Evolutionary conservation across 2,113 vertebrate species (phyloP).

Genomic region (Tychaedon coryphoeus): DNA sequence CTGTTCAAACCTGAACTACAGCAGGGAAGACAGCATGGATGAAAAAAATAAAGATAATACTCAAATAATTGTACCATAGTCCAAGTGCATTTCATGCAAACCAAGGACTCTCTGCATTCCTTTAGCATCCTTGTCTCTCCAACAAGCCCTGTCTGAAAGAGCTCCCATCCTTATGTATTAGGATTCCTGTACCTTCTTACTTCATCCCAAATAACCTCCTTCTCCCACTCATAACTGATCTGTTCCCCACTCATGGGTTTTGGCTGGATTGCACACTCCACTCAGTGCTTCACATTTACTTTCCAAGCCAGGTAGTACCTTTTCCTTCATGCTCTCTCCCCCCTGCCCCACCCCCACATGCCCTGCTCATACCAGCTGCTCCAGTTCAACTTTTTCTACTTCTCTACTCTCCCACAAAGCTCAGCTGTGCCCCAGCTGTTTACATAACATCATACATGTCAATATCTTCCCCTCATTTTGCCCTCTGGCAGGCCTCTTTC

Average conservation of each 20-base stretch:
- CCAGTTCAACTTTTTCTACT: not conserved
- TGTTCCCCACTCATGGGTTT: fast-evolving
- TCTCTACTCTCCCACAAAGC: not conserved
- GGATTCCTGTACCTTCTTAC: not conserved
- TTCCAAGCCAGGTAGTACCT: not conserved
- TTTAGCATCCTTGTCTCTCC: not conserved
- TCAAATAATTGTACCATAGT: not conserved
- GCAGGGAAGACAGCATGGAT: not conserved
- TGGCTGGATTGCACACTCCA: not conserved
- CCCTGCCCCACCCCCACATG: too few species aligned
- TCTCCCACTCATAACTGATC: not conserved
- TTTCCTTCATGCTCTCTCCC: not conserved
- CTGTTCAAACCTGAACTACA: not conserved
- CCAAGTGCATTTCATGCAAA: not conserved
- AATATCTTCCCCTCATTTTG: not conserved
- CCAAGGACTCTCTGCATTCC: not conserved
- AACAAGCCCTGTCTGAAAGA: not conserved
- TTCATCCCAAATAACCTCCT: not conserved
- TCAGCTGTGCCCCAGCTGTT: not conserved
- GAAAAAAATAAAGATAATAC: not conserved
- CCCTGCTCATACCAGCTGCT: not conserved
- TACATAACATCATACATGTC: not conserved
- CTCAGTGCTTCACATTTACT: not conserved
- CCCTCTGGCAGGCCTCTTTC: not conserved
- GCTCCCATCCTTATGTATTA: not conserved